Base-by-base conservation (phyloP, 2,113 vertebrate genomes). In the Corydoras sp. region DNA sequence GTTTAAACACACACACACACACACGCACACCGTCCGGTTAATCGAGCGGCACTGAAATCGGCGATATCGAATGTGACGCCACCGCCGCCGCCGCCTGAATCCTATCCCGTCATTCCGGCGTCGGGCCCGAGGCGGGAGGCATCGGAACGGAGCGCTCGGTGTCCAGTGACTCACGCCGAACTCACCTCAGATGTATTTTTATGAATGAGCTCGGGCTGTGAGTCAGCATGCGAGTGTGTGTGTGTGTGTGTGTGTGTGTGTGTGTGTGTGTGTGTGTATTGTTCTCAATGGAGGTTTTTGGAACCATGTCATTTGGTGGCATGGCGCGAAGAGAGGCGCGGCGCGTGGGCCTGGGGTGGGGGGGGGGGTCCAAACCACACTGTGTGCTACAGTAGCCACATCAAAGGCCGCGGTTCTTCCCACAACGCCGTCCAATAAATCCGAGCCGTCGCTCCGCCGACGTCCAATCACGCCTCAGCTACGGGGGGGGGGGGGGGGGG, bases 121-220 rank as follows among this genome's bases (percentile, higher is more conserved):
- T 55, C 59, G 69, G 29, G 43, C 13, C 35, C n/a, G 51, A 55
- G 69, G 74, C 72, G 72, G 53, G 18, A 13, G 48, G 54, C n/a
- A 65, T 62, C 71, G 5, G 24, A 60, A 31, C 58, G 51, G 18
- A 55, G 53, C 56, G 59, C n/a, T 62, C 15, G 53, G 62, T 43
- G 35, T 49, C 30, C 58, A 30, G 29, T 29, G 30, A 58, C 59
- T 49, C 56, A 48, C 54, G 18, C 14, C 12, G 8, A 58, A 51
- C 35, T 72, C 72, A 72, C 62, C 70, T 74, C 58, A 35, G 56
- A 72, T 62, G 59, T 61, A 53, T 58, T 79, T 84, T 81, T 84
- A 81, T 86, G 83, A 85, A 81, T 80, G 75, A 69, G 35, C 59
- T 58, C 55, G 67, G 73, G 63, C 67, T 74, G 63, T 58, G 53